A percentile compares a stretch with the other conserved stretches of the same genome.
phyloP scores from a whole-genome alignment of 2,888 invertebrate species.

The Bombyx huttoni region DNA sequence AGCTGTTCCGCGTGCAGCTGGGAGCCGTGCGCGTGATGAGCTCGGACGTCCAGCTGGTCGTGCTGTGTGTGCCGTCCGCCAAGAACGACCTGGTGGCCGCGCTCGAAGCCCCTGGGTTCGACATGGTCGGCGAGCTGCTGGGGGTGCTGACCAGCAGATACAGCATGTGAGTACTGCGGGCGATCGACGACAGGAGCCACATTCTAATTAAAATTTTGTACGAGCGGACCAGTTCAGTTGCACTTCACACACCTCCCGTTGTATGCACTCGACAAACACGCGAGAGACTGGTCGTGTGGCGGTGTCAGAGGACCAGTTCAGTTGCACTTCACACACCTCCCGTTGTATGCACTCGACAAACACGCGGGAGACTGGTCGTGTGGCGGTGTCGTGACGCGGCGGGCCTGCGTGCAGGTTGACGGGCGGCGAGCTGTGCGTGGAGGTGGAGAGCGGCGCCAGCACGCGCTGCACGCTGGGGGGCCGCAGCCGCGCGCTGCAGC shows the following conservation, averaged over 20 bases:
- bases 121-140: slow-evolving; percentile 89
- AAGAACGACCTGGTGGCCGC: slow-evolving; percentile 91
- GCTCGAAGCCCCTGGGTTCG: slow-evolving; percentile 64
- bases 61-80: slow-evolving; percentile 87
- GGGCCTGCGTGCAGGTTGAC: slow-evolving; percentile 66
- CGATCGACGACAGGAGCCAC: too few species aligned
- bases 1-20: slow-evolving; percentile 63
- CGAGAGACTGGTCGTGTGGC: too few species aligned
- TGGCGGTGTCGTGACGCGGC: neutral
- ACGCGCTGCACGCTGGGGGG: slow-evolving; percentile 89
- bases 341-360: too few species aligned
- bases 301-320: too few species aligned
- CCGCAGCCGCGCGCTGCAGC: slow-evolving; percentile 74
- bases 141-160: slow-evolving; percentile 85
- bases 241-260: too few species aligned
- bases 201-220: too few species aligned
- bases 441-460: slow-evolving; percentile 79
- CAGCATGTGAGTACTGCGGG: slow-evolving; percentile 75
- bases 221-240: too few species aligned
- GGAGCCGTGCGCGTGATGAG: slow-evolving; percentile 90
- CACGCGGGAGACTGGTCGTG: too few species aligned
- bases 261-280: too few species aligned
- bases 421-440: slow-evolving; percentile 79
- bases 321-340: too few species aligned
- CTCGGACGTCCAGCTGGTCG: slow-evolving; percentile 88